Conservation (phyloP, 2,888 invertebrate species). For the Harpalus rubripes region DNA sequence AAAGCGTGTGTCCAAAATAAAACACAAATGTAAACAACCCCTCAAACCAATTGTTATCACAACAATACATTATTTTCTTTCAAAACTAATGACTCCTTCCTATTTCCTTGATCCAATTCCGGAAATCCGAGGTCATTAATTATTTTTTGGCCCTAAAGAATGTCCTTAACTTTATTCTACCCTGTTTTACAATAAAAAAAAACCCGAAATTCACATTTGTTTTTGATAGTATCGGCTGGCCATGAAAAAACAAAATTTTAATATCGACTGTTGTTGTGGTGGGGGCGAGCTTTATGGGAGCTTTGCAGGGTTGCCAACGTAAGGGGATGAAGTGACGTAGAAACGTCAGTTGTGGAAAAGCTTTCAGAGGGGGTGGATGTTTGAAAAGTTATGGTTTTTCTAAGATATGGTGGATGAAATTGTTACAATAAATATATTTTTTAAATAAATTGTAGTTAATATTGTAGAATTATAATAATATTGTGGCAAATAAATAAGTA, state of each 20-base stretch:
- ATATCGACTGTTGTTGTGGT: conserved; percentile 20
- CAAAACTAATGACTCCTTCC: background rate
- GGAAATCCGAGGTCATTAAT: background rate
- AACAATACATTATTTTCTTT: background rate
- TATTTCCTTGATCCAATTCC: background rate
- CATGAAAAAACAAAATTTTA: conserved; percentile 51
- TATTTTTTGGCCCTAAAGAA: background rate
- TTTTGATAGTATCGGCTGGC: conserved; percentile 32
- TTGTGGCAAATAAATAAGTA: too few relatives aligned
- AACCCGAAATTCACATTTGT: conserved; percentile 20
- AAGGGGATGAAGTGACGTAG: conserved; percentile 16
- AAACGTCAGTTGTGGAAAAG: background rate
- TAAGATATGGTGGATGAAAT: background rate
- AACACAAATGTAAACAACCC: too few relatives aligned
- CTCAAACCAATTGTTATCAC: background rate
- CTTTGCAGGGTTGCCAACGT: conserved; percentile 8
- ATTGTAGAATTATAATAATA: too few relatives aligned
- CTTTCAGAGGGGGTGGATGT: background rate
- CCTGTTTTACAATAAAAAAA: background rate
- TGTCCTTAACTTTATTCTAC: background rate
- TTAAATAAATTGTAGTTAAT: too few relatives aligned
- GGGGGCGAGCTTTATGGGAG: background rate
- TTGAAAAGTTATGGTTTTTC: background rate
- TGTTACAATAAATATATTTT: background rate
- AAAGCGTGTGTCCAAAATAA: too few relatives aligned